phyloP scores from a whole-genome alignment of 2,888 invertebrate genomes.

The Ceriagrion tenellum region DNA sequence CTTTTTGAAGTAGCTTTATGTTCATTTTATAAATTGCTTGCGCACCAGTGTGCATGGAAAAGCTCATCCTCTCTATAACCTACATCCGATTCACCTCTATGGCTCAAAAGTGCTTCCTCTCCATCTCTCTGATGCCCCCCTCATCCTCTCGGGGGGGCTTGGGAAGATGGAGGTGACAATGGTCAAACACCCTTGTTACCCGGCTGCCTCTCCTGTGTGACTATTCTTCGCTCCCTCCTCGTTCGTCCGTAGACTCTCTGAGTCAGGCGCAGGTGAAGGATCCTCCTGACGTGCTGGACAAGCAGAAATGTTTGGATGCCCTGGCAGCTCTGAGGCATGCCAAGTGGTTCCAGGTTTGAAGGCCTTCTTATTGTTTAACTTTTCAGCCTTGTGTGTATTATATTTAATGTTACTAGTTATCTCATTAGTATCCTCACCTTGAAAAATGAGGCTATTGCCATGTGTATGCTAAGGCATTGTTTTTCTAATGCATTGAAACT shows the following conservation, averaged over 20 bases:
- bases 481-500: constrained; percentile 68
- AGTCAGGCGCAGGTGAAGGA: constrained; percentile 79
- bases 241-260: constrained; percentile 72
- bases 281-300: constrained; percentile 96
- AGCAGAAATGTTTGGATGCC: constrained; percentile 99
- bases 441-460: constrained; percentile 63
- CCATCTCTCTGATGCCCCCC: constrained; percentile 59
- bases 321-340: constrained; percentile 99
- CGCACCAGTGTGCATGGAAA: constrained; percentile 62
- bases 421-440: constrained; percentile 64
- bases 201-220: constrained; percentile 86
- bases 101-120: constrained; percentile 71
- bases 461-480: constrained; percentile 60
- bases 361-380: constrained; percentile 72
- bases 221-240: constrained; percentile 71
- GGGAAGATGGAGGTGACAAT: constrained; percentile 76
- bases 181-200: constrained; percentile 87
- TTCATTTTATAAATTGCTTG: constrained; percentile 59
- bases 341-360: constrained; percentile 99
- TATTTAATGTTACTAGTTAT: constrained; percentile 67
- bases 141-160: constrained; percentile 28
- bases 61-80: constrained; percentile 44
- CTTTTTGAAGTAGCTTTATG: constrained; percentile 45
- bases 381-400: constrained; percentile 77
- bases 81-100: constrained; percentile 69